Conservation (phyloP, 2,113 vertebrate genomes). For the Dissostichus mawsoni region DNA sequence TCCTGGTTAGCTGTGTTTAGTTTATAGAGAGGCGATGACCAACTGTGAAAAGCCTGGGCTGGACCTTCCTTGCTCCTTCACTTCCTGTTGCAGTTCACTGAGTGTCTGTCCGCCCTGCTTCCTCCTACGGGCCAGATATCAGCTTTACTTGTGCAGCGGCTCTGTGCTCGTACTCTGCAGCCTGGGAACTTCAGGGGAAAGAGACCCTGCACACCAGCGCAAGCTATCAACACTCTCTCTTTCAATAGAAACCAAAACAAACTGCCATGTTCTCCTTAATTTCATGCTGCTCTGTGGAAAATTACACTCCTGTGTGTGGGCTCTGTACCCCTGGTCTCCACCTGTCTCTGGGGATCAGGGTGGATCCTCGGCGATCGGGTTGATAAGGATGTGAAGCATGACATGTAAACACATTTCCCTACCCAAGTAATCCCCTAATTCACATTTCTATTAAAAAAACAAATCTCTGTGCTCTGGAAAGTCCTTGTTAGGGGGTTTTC, state of each 20-base stretch:
- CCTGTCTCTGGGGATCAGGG: constrained; percentile 77
- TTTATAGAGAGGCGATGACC: constrained; percentile 43
- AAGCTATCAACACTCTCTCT: constrained; percentile 20
- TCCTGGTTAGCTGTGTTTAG: constrained; percentile 32
- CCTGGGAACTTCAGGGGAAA: constrained; percentile 23
- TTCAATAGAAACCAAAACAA: constrained; percentile 17
- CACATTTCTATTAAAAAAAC: constrained; percentile 15
- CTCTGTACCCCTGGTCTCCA: constrained; percentile 60
- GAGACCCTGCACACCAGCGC: constrained; percentile 27
- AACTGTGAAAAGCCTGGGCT: constrained; percentile 56
- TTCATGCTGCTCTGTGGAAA: constrained; percentile 51
- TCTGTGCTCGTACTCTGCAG: constrained; percentile 11
- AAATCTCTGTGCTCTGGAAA: constrained; percentile 22
- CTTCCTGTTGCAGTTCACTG: constrained; percentile 75
- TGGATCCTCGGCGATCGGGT: constrained; percentile 46
- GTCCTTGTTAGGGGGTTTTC: constrained; percentile 55
- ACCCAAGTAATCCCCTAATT: not conserved
- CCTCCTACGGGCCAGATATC: constrained; percentile 76
- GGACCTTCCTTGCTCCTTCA: constrained; percentile 74
- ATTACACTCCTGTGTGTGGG: constrained; percentile 27
- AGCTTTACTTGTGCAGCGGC: constrained; percentile 37
- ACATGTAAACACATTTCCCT: constrained; percentile 34
- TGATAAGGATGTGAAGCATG: constrained; percentile 68
- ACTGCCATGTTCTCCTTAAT: constrained; percentile 57
- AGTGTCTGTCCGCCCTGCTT: constrained; percentile 70